phyloP scores from a whole-genome alignment of 2,113 vertebrate species.

The Myotis davidii region DNA sequence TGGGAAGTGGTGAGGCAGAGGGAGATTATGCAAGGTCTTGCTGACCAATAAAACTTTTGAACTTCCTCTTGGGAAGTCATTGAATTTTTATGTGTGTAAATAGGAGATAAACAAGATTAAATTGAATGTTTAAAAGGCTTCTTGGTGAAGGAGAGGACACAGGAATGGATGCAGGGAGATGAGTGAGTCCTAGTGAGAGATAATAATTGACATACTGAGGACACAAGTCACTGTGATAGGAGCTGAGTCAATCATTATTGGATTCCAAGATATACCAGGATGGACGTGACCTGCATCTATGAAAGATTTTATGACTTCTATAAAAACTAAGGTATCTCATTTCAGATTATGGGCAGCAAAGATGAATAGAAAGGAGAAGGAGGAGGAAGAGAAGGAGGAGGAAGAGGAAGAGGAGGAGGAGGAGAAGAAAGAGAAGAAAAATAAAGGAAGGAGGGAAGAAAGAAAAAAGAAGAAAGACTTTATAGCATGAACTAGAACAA shows the following conservation, averaged over 20 bases:
- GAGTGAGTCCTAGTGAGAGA: neutral
- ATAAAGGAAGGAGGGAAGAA: rapidly evolving
- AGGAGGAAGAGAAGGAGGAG: no score
- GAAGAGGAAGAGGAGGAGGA: rapidly evolving
- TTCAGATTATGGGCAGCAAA: constrained; percentile 2
- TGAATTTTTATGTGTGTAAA: neutral
- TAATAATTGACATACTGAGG: neutral
- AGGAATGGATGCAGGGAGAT: neutral
- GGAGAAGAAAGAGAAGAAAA: neutral
- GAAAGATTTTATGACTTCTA: neutral
- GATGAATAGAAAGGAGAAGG: neutral
- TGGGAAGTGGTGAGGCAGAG: neutral
- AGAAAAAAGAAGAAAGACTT: neutral
- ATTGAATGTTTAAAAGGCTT: neutral
- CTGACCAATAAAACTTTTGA: neutral
- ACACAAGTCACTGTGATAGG: neutral
- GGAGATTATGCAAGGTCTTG: neutral
- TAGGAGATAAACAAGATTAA: neutral
- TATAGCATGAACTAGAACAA: neutral
- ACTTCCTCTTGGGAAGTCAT: neutral
- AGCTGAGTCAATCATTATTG: neutral
- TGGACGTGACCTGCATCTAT: neutral
- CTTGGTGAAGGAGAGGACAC: neutral
- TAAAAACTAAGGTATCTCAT: neutral
- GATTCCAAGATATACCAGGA: neutral